Conservation (phyloP, 2,113 vertebrate species). For the Garra rufa region DNA sequence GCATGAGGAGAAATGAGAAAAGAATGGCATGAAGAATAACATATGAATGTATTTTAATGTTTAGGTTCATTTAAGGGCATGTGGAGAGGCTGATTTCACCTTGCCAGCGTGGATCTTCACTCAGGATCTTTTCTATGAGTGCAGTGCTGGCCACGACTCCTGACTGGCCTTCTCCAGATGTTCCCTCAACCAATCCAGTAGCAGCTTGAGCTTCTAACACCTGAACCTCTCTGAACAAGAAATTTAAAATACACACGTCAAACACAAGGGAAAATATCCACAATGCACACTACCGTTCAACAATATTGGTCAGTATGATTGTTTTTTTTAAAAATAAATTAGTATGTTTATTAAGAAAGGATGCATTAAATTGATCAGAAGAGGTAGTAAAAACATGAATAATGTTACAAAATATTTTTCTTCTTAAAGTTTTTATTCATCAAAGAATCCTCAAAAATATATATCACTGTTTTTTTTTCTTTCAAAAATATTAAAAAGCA, state of each 20-base stretch:
- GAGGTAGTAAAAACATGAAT: neutral
- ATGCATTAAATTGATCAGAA: neutral
- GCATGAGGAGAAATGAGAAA: constrained; percentile 4
- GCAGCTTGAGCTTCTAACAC: constrained; percentile 93
- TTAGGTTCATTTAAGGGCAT: neutral
- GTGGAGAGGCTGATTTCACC: constrained; percentile 67
- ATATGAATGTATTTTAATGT: neutral
- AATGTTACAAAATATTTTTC: neutral
- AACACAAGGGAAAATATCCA: neutral
- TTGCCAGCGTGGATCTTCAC: constrained; percentile 96
- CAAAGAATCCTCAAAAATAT: neutral
- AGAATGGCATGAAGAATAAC: neutral
- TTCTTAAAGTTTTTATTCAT: neutral
- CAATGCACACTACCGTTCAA: neutral
- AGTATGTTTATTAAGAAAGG: neutral
- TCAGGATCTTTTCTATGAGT: constrained; percentile 95
- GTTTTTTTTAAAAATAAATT: neutral
- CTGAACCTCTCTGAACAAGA: constrained; percentile 87
- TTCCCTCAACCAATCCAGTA: constrained; percentile 83
- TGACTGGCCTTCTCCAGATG: constrained; percentile 86
- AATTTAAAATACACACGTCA: neutral
- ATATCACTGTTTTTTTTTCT: neutral
- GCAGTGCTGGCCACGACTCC: constrained; percentile 94
- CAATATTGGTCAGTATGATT: neutral
- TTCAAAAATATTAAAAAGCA: neutral